phyloP scores from a whole-genome alignment of 2,888 invertebrate genomes.

The Hyles lineata region DNA sequence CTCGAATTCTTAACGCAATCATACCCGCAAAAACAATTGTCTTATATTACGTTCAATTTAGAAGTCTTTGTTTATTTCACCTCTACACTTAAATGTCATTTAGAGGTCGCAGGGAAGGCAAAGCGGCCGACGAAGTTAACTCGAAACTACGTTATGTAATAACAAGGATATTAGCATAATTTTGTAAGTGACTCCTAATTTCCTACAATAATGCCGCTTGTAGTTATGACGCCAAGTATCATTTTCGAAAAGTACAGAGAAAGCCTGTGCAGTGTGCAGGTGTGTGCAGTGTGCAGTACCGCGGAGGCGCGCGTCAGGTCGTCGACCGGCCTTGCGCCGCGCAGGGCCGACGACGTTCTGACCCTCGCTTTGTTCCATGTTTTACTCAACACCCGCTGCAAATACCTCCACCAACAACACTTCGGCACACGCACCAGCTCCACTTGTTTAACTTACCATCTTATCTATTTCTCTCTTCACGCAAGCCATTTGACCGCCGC shows the following conservation, averaged over 20 bases:
- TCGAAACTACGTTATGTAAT: background rate
- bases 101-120: background rate
- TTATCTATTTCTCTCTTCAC: constrained; percentile 38
- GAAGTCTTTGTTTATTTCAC: constrained; percentile 9
- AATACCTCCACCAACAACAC: constrained; percentile 50
- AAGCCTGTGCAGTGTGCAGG: constrained; percentile 6
- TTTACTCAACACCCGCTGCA: constrained; percentile 52
- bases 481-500: constrained; percentile 26
- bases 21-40: background rate
- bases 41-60: background rate
- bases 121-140: constrained; percentile 1
- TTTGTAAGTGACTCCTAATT: background rate
- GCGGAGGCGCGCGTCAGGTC: constrained; percentile 68
- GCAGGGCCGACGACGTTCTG: constrained; percentile 69
- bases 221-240: background rate
- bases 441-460: constrained; percentile 43
- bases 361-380: constrained; percentile 74
- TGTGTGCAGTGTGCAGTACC: constrained; percentile 51
- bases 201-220: background rate
- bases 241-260: constrained; percentile 20
- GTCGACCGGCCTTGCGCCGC: constrained; percentile 82
- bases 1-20: constrained; percentile 3
- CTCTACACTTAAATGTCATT: constrained; percentile 17
- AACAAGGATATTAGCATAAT: constrained; percentile 1
- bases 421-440: constrained; percentile 53